Evolutionary conservation across 1,140 invertebrate genomes (phyloP), one percentile per base, ranked within the genome.

Genomic region (Dendroctonus valens): DNA sequence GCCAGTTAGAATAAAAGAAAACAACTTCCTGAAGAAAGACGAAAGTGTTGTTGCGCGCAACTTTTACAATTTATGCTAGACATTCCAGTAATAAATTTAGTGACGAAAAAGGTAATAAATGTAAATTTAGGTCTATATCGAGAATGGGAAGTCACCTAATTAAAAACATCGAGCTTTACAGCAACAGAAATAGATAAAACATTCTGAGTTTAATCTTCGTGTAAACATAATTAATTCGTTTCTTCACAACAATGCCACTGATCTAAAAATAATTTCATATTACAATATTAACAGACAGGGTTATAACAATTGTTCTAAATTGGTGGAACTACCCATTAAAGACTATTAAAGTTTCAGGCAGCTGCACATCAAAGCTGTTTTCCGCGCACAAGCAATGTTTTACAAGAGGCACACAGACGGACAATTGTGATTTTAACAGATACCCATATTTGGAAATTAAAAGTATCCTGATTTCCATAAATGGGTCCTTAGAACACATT

Each of bases 1-100:
- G 12, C 63, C 63, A 15, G 55, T 65, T 15, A 58, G 48, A 59
- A 50, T 59, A 51, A 59, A 8, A 65, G 38, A 52, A 65, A 57
- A 38, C 15, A 54, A 37, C 3, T 54, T 59, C 5, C 53, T 44
- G n/a, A 41, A 58, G 39, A 59, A 44, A 59, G 48, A 51, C 2
- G 11, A 11, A 57, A 51, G 26, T 65, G 63, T 44, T 42, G 53
- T 40, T 65, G 63, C 41, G 40, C n/a, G 7, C 52, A 64, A 39
- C 40, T 64, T 37, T 55, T 55, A 14, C n/a, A 57, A 64, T 48
- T 54, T 39, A 64, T 64, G 37, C 41, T 64, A 38, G 42, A 64
- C 40, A 49, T 26, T 26, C 26, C 26, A 26, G 26, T 26, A 1
- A 26, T 26, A 3, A 26, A 26, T 26, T 26, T 26, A 26, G 26